Evolutionary conservation across 2,113 vertebrate genomes (phyloP).

Genomic region (Muntiacus reevesi): DNA sequence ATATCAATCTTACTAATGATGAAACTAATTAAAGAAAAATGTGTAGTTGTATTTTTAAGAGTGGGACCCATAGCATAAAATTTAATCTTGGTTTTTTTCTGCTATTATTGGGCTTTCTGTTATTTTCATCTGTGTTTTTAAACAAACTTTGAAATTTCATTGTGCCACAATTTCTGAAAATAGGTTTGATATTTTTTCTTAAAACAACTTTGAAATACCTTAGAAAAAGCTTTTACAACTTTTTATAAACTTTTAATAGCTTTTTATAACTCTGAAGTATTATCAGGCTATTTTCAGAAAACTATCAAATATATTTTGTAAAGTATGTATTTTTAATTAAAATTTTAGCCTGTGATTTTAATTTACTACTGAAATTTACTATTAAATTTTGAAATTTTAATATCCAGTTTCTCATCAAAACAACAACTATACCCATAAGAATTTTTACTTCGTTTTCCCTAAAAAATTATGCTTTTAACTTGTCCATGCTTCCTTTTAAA

Average conservation of each 20-base stretch:
- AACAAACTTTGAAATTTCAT: not conserved
- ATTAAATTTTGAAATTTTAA: not conserved
- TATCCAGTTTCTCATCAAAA: not conserved
- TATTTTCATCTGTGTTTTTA: not conserved
- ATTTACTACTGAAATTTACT: slow-evolving; percentile 7
- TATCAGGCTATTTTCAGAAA: not conserved
- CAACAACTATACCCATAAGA: not conserved
- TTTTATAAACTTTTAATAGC: not conserved
- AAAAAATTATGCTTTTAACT: not conserved
- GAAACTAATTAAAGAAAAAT: not conserved
- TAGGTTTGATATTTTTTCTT: not conserved
- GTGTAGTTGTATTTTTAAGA: not conserved
- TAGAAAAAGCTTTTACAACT: not conserved
- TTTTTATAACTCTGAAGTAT: not conserved
- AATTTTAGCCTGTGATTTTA: not conserved
- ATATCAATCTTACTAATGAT: not conserved
- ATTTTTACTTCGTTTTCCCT: not conserved
- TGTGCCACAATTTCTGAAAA: slow-evolving; percentile 17
- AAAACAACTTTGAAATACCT: not conserved
- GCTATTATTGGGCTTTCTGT: not conserved
- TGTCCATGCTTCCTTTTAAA: not conserved
- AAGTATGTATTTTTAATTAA: not conserved
- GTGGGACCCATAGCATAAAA: not conserved
- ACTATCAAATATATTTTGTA: not conserved
- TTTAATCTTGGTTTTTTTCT: not conserved